These are phyloP conservation scores for Romanogobio albipinnatus DNA, from an alignment of 2,113 vertebrate genomes.

Conservation along the genomic window DNA sequence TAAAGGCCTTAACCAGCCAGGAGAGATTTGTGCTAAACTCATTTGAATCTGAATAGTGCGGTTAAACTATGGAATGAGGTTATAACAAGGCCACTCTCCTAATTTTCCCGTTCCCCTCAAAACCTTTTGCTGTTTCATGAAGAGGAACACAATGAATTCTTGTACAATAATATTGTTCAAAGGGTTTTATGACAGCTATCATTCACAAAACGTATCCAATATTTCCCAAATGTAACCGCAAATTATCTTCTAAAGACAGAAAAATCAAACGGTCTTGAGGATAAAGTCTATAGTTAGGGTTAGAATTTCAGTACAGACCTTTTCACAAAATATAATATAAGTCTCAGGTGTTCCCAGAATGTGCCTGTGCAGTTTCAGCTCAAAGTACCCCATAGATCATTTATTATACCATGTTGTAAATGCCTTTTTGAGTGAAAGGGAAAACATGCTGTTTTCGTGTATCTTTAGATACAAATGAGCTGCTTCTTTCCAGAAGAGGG, in stretches of 20 bases:
- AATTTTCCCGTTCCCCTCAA: background rate
- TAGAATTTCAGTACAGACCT: background rate
- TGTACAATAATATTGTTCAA: background rate
- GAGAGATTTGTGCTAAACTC: constrained; percentile 41
- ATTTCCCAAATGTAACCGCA: background rate
- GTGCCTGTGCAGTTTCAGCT: no score
- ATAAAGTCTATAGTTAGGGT: background rate
- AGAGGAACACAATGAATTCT: constrained; percentile 6
- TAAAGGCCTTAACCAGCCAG: constrained; percentile 34
- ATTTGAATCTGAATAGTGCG: constrained; percentile 46
- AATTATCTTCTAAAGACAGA: background rate
- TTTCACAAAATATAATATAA: no score
- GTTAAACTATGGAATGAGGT: constrained; percentile 30
- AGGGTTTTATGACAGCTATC: constrained; percentile 14
- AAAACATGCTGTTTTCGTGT: no score
- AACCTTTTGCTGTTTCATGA: constrained; percentile 22
- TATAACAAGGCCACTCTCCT: constrained; percentile 30
- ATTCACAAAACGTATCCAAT: background rate
- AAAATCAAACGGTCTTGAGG: background rate
- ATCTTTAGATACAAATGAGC: no score
- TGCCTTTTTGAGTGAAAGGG: no score
- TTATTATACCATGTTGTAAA: no score
- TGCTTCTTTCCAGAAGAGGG: no score
- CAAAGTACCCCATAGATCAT: no score
- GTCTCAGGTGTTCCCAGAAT: no score